Base-by-base conservation (phyloP, 2,888 invertebrate species). In the Terebella lapidaria region DNA sequence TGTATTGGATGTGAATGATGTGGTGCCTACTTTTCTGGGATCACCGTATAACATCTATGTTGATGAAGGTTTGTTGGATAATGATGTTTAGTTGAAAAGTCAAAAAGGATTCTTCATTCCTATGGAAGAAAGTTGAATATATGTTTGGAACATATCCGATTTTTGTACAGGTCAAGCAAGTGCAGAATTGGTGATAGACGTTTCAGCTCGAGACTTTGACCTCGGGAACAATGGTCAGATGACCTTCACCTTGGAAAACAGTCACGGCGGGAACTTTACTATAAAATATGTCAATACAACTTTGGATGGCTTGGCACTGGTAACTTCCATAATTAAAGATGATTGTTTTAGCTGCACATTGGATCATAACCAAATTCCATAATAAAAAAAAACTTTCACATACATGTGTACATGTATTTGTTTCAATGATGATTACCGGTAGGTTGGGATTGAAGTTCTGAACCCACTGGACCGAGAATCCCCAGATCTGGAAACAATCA, bases 1-100 rank as follows among this genome's bases (percentile, higher is more conserved):
- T 1, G 60, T 63, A 2, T 25, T 26, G 27, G 63, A 63, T 27
- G 55, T 51, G 25, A 63, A 63, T 46, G 63, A 63, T 47, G 56
- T 57, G 29, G 56, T 56, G 15, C 63, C 63, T 25, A 20, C 27
- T 18, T 63, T 63, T 30, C 25, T 56, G 10, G 60, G 29, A 1
- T 28, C 47, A n/a, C 63, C 63, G 4, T 54, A 57, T 52, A 49
- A 55, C n/a, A 30, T 60, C n/a, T 46, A 53, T 5, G 29, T 59
- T 26, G 25, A 20, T 3, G 56, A 60, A 42, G 53, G 60, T 60
- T 35, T 35, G n/a, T 10, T 10, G 42, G n/a, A 35, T 15, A 35
- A 15, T 35, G 10, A 35, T 35, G n/a, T 35, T 35, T n/a, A 35
- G 42, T 35, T 35, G n/a, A 35, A n/a, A 35, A 35, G 42, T 35